phyloP scores from a whole-genome alignment of 2,113 vertebrate species.

The Microtus pennsylvanicus region DNA sequence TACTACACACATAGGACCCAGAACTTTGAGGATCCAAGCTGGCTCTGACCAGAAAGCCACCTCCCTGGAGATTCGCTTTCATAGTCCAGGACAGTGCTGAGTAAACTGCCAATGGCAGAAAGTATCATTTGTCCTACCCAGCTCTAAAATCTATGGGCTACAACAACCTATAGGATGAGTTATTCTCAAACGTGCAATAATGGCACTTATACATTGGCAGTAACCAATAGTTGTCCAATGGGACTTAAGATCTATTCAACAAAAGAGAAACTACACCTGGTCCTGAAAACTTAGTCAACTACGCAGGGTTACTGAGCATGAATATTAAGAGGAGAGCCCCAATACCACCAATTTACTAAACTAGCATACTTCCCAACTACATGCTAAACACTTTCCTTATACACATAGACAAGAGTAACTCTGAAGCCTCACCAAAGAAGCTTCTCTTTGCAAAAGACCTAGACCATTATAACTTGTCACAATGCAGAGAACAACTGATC shows the following conservation, averaged over 20 bases:
- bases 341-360: not conserved
- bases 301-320: not conserved
- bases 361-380: not conserved
- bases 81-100: not conserved
- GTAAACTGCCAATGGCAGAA: not conserved
- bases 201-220: not conserved
- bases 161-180: not conserved
- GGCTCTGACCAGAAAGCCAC: not conserved
- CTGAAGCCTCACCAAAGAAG: not conserved
- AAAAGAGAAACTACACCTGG: not conserved
- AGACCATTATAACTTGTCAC: not conserved
- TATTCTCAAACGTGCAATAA: not conserved
- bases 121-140: not conserved
- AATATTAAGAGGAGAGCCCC: not conserved
- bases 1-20: not conserved
- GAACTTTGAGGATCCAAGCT: not conserved
- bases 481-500: not conserved
- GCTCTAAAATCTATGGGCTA: not conserved
- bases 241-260: not conserved
- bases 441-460: not conserved
- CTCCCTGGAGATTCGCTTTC: not conserved
- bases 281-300: not conserved
- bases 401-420: not conserved
- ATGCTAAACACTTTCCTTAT: not conserved
- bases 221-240: not conserved